A percentile compares a stretch with the other conserved stretches of the same genome.
Evolutionary conservation across 2,797 vertebrate genomes (phyloP).

Genomic region (Telmatherina bonti): DNA sequence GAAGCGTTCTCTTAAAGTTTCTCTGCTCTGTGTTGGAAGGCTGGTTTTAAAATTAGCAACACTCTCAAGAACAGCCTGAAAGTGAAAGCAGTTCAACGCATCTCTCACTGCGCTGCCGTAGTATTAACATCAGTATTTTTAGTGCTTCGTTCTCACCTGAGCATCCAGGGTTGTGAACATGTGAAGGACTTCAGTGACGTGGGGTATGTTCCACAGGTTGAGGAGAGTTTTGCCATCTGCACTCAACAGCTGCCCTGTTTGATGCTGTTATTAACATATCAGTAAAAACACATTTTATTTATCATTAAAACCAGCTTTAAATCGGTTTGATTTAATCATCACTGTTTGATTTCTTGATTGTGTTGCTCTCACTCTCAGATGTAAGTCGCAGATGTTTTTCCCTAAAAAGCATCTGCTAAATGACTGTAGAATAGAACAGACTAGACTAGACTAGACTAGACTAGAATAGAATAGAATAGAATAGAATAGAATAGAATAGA

Average conservation of each 20-base stretch:
- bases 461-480: too few species aligned
- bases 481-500: too few species aligned
- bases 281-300: background rate
- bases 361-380: too few species aligned
- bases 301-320: background rate
- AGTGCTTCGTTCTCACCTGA: constrained; percentile 53
- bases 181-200: constrained; percentile 77
- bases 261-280: background rate
- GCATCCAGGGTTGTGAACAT: constrained; percentile 81
- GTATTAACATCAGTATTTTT: background rate
- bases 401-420: too few species aligned
- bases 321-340: too few species aligned
- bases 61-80: background rate
- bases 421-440: too few species aligned
- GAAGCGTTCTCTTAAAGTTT: too few species aligned
- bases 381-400: too few species aligned
- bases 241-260: constrained; percentile 80
- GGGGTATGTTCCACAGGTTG: constrained; percentile 84
- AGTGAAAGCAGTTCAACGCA: background rate
- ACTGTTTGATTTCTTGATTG: too few species aligned
- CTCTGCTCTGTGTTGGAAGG: background rate
- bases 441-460: too few species aligned
- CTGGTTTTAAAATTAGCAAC: constrained; percentile 4
- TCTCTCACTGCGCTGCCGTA: background rate
- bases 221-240: constrained; percentile 78